phyloP scores from a whole-genome alignment of 1,140 invertebrate species.

The honey bee (Apis mellifera) region DNA sequence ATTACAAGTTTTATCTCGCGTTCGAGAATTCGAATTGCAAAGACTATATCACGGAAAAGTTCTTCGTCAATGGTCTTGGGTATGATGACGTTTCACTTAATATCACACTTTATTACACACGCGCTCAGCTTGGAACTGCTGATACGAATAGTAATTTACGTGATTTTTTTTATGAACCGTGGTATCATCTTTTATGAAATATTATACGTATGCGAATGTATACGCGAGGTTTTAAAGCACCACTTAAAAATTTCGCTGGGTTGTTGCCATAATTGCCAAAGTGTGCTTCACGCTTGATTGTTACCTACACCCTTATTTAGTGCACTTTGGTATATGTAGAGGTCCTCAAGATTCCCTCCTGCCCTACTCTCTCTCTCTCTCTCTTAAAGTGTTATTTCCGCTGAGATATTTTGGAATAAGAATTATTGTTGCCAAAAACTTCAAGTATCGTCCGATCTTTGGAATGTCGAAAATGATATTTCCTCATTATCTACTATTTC shows the following conservation, averaged over 20 bases:
- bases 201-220: not conserved
- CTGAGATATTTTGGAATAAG: constrained; percentile 33
- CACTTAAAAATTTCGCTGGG: constrained; percentile 12
- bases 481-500: not conserved
- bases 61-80: constrained; percentile 96
- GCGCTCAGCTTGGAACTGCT: not conserved
- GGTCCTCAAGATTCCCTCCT: constrained; percentile 35
- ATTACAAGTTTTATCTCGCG: constrained; percentile 98
- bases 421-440: not conserved
- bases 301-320: constrained; percentile 27
- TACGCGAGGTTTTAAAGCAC: not conserved
- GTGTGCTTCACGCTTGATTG: constrained; percentile 24
- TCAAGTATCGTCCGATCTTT: not conserved
- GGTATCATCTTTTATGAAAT: not conserved
- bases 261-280: constrained; percentile 31
- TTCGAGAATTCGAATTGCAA: constrained; percentile 98
- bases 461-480: not conserved
- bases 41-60: constrained; percentile 98
- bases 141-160: not conserved
- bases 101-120: not conserved
- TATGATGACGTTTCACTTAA: constrained; percentile 78
- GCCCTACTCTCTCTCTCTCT: constrained; percentile 32
- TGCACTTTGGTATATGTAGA: constrained; percentile 25
- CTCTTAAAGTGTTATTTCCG: constrained; percentile 23
- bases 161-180: rapidly evolving